Conservation (phyloP, 1,140 invertebrate genomes). For the Heliothis virescens region DNA sequence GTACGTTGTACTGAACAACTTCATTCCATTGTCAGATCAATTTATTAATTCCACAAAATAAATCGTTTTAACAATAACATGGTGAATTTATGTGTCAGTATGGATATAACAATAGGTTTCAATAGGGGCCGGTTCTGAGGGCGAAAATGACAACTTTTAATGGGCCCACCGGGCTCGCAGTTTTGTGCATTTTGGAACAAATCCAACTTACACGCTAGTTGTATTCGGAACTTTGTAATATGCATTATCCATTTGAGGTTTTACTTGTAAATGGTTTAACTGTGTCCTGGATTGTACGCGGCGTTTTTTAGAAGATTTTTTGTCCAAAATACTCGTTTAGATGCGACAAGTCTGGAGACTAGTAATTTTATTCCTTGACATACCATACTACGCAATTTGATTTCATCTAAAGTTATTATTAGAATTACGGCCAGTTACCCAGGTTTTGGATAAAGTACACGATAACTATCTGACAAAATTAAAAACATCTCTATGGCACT, state of each 20-base stretch:
- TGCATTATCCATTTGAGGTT: constrained; percentile 25
- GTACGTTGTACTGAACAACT: not conserved
- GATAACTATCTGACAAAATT: too few relatives aligned
- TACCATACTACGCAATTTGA: too few relatives aligned
- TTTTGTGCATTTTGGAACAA: constrained; percentile 48
- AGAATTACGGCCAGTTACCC: too few relatives aligned
- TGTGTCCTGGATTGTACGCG: not conserved
- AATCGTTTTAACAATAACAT: constrained; percentile 38
- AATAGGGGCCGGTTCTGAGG: constrained; percentile 28
- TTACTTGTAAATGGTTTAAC: not conserved
- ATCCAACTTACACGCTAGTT: constrained; percentile 42
- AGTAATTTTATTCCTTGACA: too few relatives aligned
- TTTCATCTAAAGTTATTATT: too few relatives aligned
- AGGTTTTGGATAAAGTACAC: too few relatives aligned
- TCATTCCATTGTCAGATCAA: constrained; percentile 25
- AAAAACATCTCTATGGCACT: too few relatives aligned
- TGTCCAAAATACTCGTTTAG: too few relatives aligned
- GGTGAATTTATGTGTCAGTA: constrained; percentile 42
- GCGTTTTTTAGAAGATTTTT: not conserved
- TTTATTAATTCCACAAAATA: constrained; percentile 27
- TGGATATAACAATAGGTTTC: constrained; percentile 42
- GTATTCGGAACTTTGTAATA: constrained; percentile 30
- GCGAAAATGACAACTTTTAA: constrained; percentile 50
- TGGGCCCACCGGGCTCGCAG: constrained; percentile 46
- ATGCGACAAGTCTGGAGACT: too few relatives aligned